Conservation (phyloP, 2,113 vertebrate species). For the Percina caprodes region DNA sequence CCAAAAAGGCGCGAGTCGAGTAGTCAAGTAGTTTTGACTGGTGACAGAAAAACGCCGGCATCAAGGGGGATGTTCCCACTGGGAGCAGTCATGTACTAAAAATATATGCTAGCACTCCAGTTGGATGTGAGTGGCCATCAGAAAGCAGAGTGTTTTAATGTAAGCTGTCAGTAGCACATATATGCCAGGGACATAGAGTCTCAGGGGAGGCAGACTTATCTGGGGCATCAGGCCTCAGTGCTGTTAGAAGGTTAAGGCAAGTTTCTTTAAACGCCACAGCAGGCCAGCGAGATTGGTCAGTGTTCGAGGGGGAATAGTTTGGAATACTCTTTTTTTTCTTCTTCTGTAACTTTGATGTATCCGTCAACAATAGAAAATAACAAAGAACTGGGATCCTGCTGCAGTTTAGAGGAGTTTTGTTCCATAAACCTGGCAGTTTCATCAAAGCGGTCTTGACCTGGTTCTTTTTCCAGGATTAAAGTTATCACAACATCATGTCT, state of each 20-base stretch:
- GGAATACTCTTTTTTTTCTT: background rate
- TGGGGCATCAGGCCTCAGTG: slow-evolving; percentile 48
- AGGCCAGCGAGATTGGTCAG: background rate
- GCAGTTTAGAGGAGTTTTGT: slow-evolving; percentile 18
- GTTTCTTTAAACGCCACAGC: slow-evolving; percentile 9
- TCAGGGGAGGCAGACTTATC: slow-evolving; percentile 53
- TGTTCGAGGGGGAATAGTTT: slow-evolving; percentile 22
- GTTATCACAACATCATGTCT: background rate
- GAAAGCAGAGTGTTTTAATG: slow-evolving; percentile 47
- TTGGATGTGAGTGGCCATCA: slow-evolving; percentile 17
- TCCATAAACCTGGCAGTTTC: slow-evolving; percentile 25
- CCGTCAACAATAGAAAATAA: slow-evolving; percentile 19
- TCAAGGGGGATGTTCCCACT: background rate
- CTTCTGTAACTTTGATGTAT: slow-evolving; percentile 26
- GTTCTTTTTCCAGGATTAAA: slow-evolving; percentile 12
- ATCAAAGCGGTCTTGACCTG: background rate
- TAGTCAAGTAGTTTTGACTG: background rate
- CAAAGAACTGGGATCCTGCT: background rate
- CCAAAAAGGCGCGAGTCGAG: too few species aligned
- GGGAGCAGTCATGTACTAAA: slow-evolving; percentile 18
- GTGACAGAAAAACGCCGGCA: background rate
- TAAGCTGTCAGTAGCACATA: slow-evolving; percentile 31
- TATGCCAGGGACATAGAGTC: slow-evolving; percentile 18
- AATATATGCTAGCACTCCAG: slow-evolving; percentile 18
- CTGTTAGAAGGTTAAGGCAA: slow-evolving; percentile 42